Evolutionary conservation across 1,140 invertebrate species (phyloP).

Genomic region (Zelostemma sp.): DNA sequence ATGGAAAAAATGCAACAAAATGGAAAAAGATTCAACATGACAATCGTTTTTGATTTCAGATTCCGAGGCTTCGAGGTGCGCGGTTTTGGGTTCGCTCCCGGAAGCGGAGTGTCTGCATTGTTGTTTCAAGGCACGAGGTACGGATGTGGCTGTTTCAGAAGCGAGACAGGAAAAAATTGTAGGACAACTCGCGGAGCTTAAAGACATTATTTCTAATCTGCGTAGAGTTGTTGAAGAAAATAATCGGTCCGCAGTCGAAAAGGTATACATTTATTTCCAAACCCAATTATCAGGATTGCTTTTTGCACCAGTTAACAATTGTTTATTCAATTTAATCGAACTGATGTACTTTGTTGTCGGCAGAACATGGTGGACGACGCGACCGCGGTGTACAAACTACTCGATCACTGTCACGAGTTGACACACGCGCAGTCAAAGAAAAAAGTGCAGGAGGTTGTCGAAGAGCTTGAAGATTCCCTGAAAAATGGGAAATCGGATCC

Average conservation of each 20-base stretch:
- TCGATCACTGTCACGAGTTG: constrained; percentile 74
- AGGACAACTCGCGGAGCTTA: constrained; percentile 74
- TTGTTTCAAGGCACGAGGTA: constrained; percentile 70
- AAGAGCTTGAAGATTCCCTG: constrained; percentile 69
- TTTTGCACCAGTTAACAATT: not conserved
- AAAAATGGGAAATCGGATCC: constrained; percentile 64
- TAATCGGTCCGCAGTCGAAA: constrained; percentile 18
- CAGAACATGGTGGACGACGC: no score
- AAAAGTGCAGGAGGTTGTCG: constrained; percentile 67
- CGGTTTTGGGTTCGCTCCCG: constrained; percentile 84
- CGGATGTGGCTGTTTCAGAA: constrained; percentile 74
- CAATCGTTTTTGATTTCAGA: no score
- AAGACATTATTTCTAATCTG: constrained; percentile 69
- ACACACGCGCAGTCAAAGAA: constrained; percentile 69
- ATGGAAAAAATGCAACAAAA: no score
- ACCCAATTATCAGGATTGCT: not conserved
- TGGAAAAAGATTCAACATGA: no score
- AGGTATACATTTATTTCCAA: no score
- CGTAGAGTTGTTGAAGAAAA: constrained; percentile 52
- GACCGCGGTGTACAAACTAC: constrained; percentile 66
- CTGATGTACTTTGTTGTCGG: no score
- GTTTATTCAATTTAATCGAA: no score
- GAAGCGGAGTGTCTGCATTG: constrained; percentile 93
- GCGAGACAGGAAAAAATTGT: constrained; percentile 76
- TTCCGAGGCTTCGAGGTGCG: constrained; percentile 86